Conservation (phyloP, 2,113 vertebrate species). For the Lagenorhynchus albirostris region DNA sequence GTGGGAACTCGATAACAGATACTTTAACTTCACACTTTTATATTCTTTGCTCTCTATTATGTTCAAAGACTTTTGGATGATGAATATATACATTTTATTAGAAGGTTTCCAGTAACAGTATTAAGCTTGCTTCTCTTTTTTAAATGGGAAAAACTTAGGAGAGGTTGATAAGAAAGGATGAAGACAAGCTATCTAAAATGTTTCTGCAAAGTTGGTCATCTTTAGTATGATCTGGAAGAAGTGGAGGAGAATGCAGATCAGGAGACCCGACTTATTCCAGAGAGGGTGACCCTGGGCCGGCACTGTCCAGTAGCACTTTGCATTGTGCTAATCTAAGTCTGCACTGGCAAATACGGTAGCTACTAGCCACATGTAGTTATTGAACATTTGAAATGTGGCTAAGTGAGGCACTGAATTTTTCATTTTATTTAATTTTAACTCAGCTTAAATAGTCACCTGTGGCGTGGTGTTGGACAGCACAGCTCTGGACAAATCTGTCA, state of each 20-base stretch:
- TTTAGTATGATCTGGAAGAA: not conserved
- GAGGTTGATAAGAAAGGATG: not conserved
- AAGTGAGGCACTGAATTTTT: not conserved
- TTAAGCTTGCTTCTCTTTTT: not conserved
- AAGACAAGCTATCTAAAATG: not conserved
- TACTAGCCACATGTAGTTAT: not conserved
- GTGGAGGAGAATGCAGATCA: not conserved
- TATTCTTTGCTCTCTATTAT: not conserved
- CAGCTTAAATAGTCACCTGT: not conserved
- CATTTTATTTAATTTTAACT: not conserved
- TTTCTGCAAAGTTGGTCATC: not conserved
- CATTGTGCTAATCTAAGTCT: not conserved
- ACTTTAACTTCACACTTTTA: not conserved
- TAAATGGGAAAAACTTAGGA: not conserved
- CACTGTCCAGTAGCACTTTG: not conserved
- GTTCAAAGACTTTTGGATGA: not conserved
- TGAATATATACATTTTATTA: not conserved
- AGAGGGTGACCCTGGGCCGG: not conserved
- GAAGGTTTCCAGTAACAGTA: constrained; percentile 31
- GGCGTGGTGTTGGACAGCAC: not conserved
- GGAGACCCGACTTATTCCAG: not conserved
- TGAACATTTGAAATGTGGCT: not conserved
- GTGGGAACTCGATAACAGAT: not conserved
- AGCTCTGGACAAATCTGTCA: not conserved
- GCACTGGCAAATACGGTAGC: not conserved